Evolutionary conservation across 1,140 invertebrate genomes (phyloP).

Genomic region (Manduca sexta): DNA sequence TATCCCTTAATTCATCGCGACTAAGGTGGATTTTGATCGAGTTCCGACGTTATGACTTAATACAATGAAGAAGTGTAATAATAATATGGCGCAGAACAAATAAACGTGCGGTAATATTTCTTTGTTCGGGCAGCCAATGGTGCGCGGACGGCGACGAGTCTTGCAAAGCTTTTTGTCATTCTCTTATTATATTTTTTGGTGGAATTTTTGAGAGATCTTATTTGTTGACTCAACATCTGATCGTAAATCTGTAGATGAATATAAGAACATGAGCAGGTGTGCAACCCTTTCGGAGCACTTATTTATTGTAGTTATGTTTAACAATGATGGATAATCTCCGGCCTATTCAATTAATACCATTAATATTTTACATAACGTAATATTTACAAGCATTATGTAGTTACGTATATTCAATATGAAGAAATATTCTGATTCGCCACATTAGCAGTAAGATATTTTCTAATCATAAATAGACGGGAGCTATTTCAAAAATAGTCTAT

Average conservation of each 20-base stretch:
- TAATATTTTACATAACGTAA: no score
- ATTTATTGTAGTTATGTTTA: neutral
- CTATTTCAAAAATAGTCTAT: conserved; percentile 34
- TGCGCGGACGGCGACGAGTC: conserved; percentile 51
- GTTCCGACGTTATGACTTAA: neutral
- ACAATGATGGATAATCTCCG: neutral
- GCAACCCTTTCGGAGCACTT: conserved; percentile 39
- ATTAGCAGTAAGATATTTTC: conserved; percentile 5
- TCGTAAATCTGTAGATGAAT: conserved; percentile 58
- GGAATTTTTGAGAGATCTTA: conserved; percentile 63
- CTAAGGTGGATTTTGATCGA: neutral
- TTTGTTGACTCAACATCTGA: conserved; percentile 65
- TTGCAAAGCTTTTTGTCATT: conserved; percentile 61
- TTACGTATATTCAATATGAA: neutral
- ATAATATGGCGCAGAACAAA: conserved; percentile 33
- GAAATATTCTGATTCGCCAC: neutral
- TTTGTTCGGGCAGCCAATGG: conserved; percentile 64
- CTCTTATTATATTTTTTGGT: conserved; percentile 69
- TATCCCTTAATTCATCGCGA: neutral
- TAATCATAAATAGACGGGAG: conserved; percentile 15
- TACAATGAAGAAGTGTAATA: conserved; percentile 4
- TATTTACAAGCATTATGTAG: no score
- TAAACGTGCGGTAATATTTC: conserved; percentile 61
- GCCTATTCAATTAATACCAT: neutral
- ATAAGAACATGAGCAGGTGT: conserved; percentile 61